These are phyloP conservation scores for Microcebus jonahi DNA, from an alignment of 2,113 vertebrate genomes.

Conservation along the genomic window DNA sequence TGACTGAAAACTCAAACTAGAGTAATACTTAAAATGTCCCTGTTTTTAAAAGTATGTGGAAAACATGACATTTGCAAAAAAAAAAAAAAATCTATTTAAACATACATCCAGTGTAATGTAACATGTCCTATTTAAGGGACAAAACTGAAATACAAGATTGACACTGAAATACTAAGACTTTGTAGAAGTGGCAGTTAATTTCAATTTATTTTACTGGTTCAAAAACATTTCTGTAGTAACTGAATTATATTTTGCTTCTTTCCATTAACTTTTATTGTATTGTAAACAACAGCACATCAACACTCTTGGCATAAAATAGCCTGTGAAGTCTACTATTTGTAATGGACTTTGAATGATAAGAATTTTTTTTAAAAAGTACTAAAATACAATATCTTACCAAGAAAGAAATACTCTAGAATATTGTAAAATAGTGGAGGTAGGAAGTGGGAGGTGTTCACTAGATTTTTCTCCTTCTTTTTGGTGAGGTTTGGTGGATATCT, in stretches of 20 bases:
- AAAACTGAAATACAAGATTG: neutral
- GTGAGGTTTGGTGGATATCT: neutral
- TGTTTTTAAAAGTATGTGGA: neutral
- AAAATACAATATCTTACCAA: neutral
- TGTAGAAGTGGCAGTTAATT: constrained; percentile 71
- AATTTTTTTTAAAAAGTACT: constrained; percentile 17
- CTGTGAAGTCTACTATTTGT: constrained; percentile 57
- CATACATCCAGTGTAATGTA: neutral
- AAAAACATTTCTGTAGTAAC: constrained; percentile 52
- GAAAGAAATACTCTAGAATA: constrained; percentile 32
- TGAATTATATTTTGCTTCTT: constrained; percentile 71
- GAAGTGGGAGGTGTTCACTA: neutral
- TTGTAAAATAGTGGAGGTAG: neutral
- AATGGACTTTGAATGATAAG: constrained; percentile 46
- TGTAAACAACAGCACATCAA: constrained; percentile 70
- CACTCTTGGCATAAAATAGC: constrained; percentile 55
- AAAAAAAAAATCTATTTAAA: neutral
- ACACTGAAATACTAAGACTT: constrained; percentile 48
- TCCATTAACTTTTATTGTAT: constrained; percentile 74
- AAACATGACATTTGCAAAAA: neutral
- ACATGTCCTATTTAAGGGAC: neutral
- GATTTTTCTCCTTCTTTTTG: neutral
- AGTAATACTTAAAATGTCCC: neutral
- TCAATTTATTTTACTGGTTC: constrained; percentile 68
- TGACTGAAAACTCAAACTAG: neutral